Base-by-base conservation (phyloP, 2,797 vertebrate species). In the Hyperoplus lanceolatus region DNA sequence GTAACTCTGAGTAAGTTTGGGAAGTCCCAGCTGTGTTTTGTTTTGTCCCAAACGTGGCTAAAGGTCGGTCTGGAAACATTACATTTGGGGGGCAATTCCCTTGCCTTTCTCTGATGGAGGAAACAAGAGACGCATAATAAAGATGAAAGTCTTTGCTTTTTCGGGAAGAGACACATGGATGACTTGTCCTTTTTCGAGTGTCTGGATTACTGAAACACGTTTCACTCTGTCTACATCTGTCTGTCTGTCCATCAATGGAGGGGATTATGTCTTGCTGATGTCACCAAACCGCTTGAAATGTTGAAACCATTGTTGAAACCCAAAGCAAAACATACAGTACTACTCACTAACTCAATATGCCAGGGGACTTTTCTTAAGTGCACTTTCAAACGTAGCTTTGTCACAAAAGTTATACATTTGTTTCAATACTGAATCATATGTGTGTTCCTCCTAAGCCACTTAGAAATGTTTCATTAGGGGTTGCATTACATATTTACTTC, bases 321-420 rank as follows among this genome's bases (percentile, higher is more conserved):
- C 46, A 74, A 80, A 80, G 29, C 39, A 70, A 84, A 79, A 82
- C 75, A 81, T 77, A 29, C 29, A 29, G 29, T 29, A 81, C 60
- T 83, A 83, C 51, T 61, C 73, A 57, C 70, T 82, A 80, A 87
- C 59, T 84, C 56, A 86, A 46, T 79, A 66, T 65, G 45, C 76
- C 61, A 48, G 45, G 86, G 90, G 86, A 91, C 66, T 93, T 95
- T 89, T 88, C 68, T 84, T 70, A 83, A 80, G 60, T 70, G 29
- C 7, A 3, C 64, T 83, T 85, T 85, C 50, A 83, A 67, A 56
- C 67, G 75, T 21, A 54, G 45, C 76, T 86, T 86, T 82, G 82
- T 90, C 79, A 79, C 72, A 71, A 74, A 53, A 68, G 69, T 45
- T 21, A 6, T 13, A 29, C 18, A 2, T 29, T 29, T 54, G 36